phyloP scores from a whole-genome alignment of 1,140 invertebrate species.

The Saccostrea echinata region DNA sequence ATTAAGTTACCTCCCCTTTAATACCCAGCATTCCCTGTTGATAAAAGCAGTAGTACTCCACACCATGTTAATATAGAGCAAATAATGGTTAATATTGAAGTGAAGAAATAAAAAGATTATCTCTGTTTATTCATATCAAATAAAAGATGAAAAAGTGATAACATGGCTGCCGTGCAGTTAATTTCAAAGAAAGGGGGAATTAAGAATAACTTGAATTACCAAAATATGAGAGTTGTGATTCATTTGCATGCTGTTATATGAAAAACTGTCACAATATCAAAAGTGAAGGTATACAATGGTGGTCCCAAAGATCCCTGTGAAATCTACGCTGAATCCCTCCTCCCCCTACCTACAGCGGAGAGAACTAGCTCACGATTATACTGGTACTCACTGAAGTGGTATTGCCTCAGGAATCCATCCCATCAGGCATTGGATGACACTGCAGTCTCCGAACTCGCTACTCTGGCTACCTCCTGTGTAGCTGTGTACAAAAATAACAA shows the following conservation, averaged over 20 bases:
- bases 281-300: background rate
- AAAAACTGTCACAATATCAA: constrained; percentile 17
- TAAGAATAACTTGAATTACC: background rate
- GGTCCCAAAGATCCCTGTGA: background rate
- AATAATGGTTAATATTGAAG: constrained; percentile 22
- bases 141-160: constrained; percentile 4
- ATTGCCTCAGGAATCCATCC: constrained; percentile 80
- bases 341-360: background rate
- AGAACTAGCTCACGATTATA: background rate
- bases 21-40: background rate
- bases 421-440: constrained; percentile 77
- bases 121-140: background rate
- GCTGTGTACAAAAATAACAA: constrained; percentile 61
- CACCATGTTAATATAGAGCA: constrained; percentile 26
- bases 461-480: constrained; percentile 74
- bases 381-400: constrained; percentile 76
- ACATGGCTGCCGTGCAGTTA: background rate
- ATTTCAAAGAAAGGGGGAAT: constrained; percentile 1
- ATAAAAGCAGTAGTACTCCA: constrained; percentile 5
- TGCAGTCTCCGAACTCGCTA: constrained; percentile 79
- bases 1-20: background rate
- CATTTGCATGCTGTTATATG: constrained; percentile 16
- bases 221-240: background rate
- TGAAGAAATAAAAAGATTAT: background rate
- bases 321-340: background rate